phyloP scores from a whole-genome alignment of 1,140 invertebrate species.

The Caenorhabditis briggsae region DNA sequence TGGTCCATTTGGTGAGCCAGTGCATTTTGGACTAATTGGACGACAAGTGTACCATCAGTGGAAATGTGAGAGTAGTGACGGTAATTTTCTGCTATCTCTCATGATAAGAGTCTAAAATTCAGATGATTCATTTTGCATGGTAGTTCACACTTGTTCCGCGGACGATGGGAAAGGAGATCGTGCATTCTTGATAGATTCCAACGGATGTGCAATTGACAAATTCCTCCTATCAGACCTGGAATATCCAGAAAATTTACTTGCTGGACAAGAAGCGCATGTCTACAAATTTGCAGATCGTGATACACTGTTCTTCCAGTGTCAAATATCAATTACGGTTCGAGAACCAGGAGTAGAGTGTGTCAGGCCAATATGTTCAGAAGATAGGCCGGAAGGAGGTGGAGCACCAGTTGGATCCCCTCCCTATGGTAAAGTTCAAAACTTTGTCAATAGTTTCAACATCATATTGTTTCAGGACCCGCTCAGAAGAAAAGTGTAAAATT shows the following conservation, averaged over 20 bases:
- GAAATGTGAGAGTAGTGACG: not conserved
- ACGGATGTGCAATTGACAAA: conserved; percentile 10
- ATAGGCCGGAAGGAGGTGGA: not conserved
- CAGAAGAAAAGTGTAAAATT: not conserved
- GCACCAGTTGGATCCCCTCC: conserved; percentile 1
- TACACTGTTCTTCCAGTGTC: not conserved
- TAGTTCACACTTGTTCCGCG: conserved; percentile 8
- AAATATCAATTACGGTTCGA: conserved; percentile 10
- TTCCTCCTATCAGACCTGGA: not conserved
- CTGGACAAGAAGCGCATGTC: conserved; percentile 13
- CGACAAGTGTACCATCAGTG: conserved; percentile 16
- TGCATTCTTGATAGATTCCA: not conserved
- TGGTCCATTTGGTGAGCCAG: not conserved
- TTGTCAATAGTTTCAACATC: not conserved
- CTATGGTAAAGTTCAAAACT: not conserved
- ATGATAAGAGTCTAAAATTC: not conserved
- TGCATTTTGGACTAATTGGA: not conserved
- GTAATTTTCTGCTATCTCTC: no score
- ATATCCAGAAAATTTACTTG: not conserved
- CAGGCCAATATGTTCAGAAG: conserved; percentile 12
- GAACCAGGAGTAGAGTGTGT: not conserved
- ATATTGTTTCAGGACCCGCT: not conserved
- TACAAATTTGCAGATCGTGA: not conserved
- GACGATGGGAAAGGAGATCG: not conserved
- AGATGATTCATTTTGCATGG: conserved; percentile 16